Evolutionary conservation across 2,797 vertebrate species (phyloP), one percentile per base, ranked within the genome.

Genomic region (Betta splendens): DNA sequence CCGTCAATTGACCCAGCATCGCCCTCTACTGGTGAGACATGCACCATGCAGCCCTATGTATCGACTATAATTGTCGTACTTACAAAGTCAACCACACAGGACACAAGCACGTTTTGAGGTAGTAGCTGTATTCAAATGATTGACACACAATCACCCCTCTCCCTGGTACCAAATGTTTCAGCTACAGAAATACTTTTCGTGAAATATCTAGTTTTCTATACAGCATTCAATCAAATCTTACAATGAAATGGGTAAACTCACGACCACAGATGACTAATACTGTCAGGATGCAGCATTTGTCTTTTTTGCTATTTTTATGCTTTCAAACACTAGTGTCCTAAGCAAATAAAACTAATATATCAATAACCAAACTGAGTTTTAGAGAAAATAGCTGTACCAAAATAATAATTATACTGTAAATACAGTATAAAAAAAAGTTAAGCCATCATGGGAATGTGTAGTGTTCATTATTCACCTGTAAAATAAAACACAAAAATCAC

Each of bases 101-200:
- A 70, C 79, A 53, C 3, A 50, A 7, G 3, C 33, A 44, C 11
- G 33, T 65, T 65, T 87, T 89, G 89, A 91, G 87, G 89, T 92
- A 92, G 89, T 90, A 90, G 87, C 89, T 91, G 90, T 91, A 92
- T 92, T 91, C 76, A 88, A 89, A 91, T 89, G 86, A 89, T 89
- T 89, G 83, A 91, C 71, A 89, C 83, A 88, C 84, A 86, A 86
- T 88, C 89, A 89, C 82, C 68, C 72, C 64, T 78, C 84, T 69
- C 61, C 53, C 66, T 52, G 51, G 77, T 83, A 85, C 86, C 85
- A 85, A 37, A 84, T 82, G 74, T 83, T 81, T 86, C 87, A 91
- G 88, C 86, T 91, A 89, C 88, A 91, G 80, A 86, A 87, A 85
- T 82, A 81, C 72, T 85, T 86, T 61, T 64, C 72, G 72, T 55